Percentiles rank a stretch among this genome's conserved stretches.
These are phyloP conservation scores for Perdix hodgsoniae DNA, from an alignment of 2,797 vertebrate genomes.

Conservation along the genomic window DNA sequence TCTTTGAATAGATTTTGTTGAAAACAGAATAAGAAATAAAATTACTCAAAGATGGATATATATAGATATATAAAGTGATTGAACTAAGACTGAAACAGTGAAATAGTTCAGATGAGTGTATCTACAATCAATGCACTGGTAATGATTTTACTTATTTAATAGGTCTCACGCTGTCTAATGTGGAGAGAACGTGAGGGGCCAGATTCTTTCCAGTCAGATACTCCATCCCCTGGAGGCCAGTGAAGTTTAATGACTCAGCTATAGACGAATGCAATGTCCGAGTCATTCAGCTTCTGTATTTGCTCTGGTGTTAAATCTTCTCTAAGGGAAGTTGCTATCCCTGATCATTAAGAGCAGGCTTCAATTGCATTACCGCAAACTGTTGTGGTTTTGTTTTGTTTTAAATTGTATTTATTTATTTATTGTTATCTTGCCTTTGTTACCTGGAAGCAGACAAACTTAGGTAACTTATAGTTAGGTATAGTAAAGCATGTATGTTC, in stretches of 20 bases:
- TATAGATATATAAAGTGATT: background rate
- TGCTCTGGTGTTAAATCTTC: background rate
- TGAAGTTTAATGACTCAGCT: background rate
- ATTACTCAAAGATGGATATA: background rate
- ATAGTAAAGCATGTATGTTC: background rate
- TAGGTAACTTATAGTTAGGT: background rate
- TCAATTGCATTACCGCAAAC: background rate
- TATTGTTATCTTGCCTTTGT: background rate
- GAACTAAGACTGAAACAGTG: background rate
- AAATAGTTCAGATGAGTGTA: background rate
- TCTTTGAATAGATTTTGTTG: background rate
- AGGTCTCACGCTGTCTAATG: background rate
- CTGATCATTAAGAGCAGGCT: background rate
- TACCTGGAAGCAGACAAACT: background rate
- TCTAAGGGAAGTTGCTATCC: background rate
- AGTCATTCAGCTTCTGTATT: background rate
- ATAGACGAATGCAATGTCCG: fast-evolving
- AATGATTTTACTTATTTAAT: background rate
- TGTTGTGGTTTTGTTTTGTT: background rate
- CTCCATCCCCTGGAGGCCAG: background rate
- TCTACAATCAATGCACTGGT: background rate
- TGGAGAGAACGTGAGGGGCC: background rate
- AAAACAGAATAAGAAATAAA: background rate
- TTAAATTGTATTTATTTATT: background rate
- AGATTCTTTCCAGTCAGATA: background rate